Percentiles rank a stretch among this genome's conserved stretches.
phyloP scores from a whole-genome alignment of 2,888 invertebrate species.

The Drosophila nr. perissopoda region DNA sequence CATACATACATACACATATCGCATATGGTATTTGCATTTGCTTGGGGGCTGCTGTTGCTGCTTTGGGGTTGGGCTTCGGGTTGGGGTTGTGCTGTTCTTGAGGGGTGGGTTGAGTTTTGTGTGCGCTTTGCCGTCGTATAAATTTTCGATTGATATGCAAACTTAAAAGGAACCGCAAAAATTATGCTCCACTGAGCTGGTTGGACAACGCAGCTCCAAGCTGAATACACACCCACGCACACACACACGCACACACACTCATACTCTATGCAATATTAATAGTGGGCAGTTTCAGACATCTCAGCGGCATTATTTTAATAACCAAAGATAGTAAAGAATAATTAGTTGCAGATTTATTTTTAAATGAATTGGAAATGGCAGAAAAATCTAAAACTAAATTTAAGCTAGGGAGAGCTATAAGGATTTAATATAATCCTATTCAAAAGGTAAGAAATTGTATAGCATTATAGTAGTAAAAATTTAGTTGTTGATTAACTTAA shows the following conservation, averaged over 20 bases:
- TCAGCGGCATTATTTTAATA: neutral
- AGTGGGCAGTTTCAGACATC: slow-evolving; percentile 25
- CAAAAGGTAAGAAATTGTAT: neutral
- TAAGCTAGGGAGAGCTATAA: accelerated
- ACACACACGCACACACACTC: neutral
- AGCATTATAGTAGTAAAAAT: neutral
- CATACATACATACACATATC: slow-evolving; percentile 21
- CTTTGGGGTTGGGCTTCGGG: neutral
- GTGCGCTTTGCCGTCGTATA: slow-evolving; percentile 73
- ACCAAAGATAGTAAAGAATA: neutral
- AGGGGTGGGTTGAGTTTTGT: slow-evolving; percentile 31
- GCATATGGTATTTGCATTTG: slow-evolving; percentile 64
- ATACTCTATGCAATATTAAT: neutral
- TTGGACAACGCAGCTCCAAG: slow-evolving; percentile 38
- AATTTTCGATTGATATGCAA: slow-evolving; percentile 84
- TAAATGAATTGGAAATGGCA: neutral
- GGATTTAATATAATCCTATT: neutral
- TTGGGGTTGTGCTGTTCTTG: neutral
- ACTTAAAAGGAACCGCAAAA: slow-evolving; percentile 84
- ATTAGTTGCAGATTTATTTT: too few relatives aligned
- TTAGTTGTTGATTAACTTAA: neutral
- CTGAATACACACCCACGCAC: slow-evolving; percentile 4
- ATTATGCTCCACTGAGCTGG: slow-evolving; percentile 83
- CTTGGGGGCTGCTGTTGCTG: slow-evolving; percentile 29
- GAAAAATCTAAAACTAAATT: neutral